Base-by-base conservation (phyloP, 2,797 vertebrate genomes). In the Thaleichthys pacificus region DNA sequence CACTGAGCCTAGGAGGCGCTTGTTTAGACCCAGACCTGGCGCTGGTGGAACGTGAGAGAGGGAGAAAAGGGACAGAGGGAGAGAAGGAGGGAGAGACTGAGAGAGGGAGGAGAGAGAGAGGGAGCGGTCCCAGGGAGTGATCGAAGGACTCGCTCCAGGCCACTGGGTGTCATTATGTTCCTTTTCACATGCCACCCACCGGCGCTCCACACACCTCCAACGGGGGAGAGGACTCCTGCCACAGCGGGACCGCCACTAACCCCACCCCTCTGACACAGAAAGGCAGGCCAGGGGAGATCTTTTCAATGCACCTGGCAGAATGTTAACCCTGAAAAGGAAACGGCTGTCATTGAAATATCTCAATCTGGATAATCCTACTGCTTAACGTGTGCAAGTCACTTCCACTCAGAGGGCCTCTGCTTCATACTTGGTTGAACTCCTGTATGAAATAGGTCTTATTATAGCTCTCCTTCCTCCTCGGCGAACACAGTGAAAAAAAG, bases 1-100 rank as follows among this genome's bases (percentile, higher is more conserved):
- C 85, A 71, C 85, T 84, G 89, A 91, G 85, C 87, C 71, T 81
- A 83, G 70, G 38, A 77, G 57, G 69, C 3, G 80, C 85, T 86
- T 90, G 87, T 87, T 90, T 88, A 89, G 88, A 76, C 72, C 28
- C 28, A 54, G 62, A 75, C 58, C 69, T 30, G 2, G 65, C 78
- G 69, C 79, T 80, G 79, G 81, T 80, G 74, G 78, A 68, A 58
- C 22, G 51, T 32, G 61, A 7, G 71, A 19, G 54, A 57, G 70
- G 17, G 71, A 30, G 38, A 30, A 14, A n/a, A 51, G 9, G 14
- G 57, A 9, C 24, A 21, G 57, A n/a, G 71, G 2, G 71, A 60
- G 63, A n/a, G 56, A 4, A 21, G 14, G 38, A 12, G 51, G 56
- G 63, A 67, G 72, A 15, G 68, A 51, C 54, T 12, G 32, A 30